Percentiles rank a stretch among this genome's conserved stretches.
Conservation (phyloP, 2,113 vertebrate species). For the Potamarius usumacintae region DNA sequence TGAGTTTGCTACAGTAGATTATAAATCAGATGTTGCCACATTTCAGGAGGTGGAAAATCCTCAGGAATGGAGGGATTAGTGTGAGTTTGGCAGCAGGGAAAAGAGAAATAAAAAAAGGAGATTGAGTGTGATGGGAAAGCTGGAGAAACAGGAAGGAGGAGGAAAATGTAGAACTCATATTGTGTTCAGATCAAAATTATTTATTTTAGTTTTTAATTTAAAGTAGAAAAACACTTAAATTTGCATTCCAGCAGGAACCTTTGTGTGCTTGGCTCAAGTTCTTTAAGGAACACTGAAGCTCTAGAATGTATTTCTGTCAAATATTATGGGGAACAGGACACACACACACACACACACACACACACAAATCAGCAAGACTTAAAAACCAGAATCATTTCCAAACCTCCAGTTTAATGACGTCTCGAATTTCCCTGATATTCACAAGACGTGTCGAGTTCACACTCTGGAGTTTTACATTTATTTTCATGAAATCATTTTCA, state of each 20-base stretch:
- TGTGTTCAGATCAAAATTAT: background rate
- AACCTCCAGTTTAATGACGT: background rate
- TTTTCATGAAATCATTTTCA: background rate
- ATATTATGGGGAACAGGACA: background rate
- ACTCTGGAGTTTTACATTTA: background rate
- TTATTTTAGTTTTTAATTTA: background rate
- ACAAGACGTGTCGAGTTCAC: background rate
- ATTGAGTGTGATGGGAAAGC: background rate
- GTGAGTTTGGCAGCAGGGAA: slow-evolving; percentile 9
- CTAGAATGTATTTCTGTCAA: background rate
- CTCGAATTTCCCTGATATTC: background rate
- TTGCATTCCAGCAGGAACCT: background rate
- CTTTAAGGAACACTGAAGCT: too few relatives aligned
- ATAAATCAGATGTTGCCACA: slow-evolving; percentile 29
- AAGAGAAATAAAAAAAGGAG: background rate
- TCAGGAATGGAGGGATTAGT: slow-evolving; percentile 26
- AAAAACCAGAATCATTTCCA: background rate
- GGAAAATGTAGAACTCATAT: background rate
- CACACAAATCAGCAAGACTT: background rate
- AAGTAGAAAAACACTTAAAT: background rate
- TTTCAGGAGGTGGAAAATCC: slow-evolving; percentile 10
- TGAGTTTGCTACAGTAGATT: background rate
- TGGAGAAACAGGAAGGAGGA: slow-evolving; percentile 8
- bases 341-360: slow-evolving; percentile 8
- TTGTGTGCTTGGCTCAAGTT: background rate